A percentile compares a stretch with the other conserved stretches of the same genome.
Evolutionary conservation across 1,140 invertebrate species (phyloP).

Genomic region (Saxidomus purpurata): DNA sequence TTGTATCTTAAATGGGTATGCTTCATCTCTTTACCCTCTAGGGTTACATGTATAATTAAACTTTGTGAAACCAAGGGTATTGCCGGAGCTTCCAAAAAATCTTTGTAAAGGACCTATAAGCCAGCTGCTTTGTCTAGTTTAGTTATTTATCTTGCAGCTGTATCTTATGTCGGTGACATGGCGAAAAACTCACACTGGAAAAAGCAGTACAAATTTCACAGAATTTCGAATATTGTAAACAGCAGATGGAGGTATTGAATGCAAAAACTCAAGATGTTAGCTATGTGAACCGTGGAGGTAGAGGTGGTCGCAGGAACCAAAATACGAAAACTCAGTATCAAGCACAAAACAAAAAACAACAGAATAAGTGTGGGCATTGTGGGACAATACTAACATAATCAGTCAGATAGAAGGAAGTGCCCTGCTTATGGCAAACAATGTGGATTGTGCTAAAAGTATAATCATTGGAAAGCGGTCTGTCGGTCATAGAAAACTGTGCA

Average conservation of each 20-base stretch:
- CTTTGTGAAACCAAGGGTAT: no score
- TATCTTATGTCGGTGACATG: no score
- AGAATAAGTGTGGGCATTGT: neutral
- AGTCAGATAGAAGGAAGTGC: neutral
- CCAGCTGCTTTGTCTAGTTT: no score
- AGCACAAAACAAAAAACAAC: no score
- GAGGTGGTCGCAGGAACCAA: no score
- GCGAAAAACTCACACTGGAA: no score
- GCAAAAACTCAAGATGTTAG: neutral
- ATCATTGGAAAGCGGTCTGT: neutral
- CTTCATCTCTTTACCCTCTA: neutral
- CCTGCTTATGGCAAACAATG: neutral
- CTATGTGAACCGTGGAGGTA: neutral
- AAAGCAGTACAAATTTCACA: no score
- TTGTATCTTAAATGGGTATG: conserved; percentile 20
- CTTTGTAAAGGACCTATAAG: no score
- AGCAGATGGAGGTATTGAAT: neutral
- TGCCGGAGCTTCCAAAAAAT: no score
- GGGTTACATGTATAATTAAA: no score
- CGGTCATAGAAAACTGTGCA: neutral
- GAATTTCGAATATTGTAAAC: neutral
- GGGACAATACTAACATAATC: neutral
- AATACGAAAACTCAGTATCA: neutral
- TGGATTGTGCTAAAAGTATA: neutral
- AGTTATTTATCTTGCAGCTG: no score